Percentiles rank a stretch among this genome's conserved stretches.
phyloP scores from a whole-genome alignment of 2,888 invertebrate genomes.

The Octonoba sinensis region DNA sequence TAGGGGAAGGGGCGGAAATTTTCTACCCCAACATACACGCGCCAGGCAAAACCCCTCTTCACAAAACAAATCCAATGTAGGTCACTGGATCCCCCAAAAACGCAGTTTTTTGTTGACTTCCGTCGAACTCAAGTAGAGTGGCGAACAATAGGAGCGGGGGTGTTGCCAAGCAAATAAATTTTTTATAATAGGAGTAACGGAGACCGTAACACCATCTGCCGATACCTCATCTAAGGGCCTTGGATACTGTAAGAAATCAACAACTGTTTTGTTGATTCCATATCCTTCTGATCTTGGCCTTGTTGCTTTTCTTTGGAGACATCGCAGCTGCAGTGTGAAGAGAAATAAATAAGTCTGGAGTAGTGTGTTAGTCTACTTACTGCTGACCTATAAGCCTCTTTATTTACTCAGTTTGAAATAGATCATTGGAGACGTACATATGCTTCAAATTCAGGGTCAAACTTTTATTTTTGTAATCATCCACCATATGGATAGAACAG shows the following conservation, averaged over 20 bases:
- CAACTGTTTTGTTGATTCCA: too few relatives aligned
- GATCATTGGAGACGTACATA: slow-evolving; percentile 8
- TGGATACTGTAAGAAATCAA: neutral
- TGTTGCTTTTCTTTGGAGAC: slow-evolving; percentile 23
- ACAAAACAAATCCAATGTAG: slow-evolving; percentile 49
- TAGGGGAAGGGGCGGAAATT: slow-evolving; percentile 2
- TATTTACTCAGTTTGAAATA: slow-evolving; percentile 12
- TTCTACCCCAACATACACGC: slow-evolving; percentile 26
- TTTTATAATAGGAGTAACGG: slow-evolving; percentile 44
- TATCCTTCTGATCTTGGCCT: slow-evolving; percentile 28
- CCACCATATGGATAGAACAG: too few relatives aligned
- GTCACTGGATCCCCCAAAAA: slow-evolving; percentile 52
- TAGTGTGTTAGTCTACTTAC: slow-evolving; percentile 21
- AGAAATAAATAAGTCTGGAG: slow-evolving; percentile 42
- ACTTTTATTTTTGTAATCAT: neutral
- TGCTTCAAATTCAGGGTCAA: slow-evolving; percentile 8
- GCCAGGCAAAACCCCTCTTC: slow-evolving; percentile 17
- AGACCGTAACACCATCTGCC: slow-evolving; percentile 55
- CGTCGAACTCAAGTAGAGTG: slow-evolving; percentile 3
- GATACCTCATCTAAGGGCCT: neutral
- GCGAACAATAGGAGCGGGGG: slow-evolving; percentile 48
- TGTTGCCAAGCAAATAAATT: slow-evolving; percentile 43
- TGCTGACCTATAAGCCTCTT: slow-evolving; percentile 45
- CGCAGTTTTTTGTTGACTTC: slow-evolving; percentile 34
- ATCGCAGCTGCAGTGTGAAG: slow-evolving; percentile 41